Evolutionary conservation across 2,888 invertebrate species (phyloP), one percentile per base, ranked within the genome.

Genomic region (Rhingia rostrata): DNA sequence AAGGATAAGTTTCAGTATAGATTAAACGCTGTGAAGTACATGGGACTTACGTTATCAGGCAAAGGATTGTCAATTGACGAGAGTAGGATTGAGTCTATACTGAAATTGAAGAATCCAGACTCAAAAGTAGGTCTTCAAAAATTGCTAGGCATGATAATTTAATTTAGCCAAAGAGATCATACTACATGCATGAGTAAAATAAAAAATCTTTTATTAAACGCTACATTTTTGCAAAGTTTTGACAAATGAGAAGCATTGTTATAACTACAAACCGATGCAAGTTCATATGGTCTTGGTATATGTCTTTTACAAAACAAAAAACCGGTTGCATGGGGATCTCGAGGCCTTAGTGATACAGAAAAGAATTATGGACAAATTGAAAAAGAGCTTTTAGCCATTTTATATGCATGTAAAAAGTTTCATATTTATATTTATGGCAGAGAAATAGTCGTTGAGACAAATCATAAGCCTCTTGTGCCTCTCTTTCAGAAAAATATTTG

Each of bases 121-220:
- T n/a, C n/a, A n/a, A n/a, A n/a, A n/a, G n/a, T n/a, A n/a, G n/a
- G n/a, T n/a, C n/a, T n/a, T n/a, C n/a, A n/a, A 39, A 58, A 49
- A 43, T 39, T 81, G 9, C 32, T 54, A 32, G 54, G 78, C 35
- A 74, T 81, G 56, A 66, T 69, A 14, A 87, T 82, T 58, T 87
- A 86, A 86, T 72, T 47, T 86, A 30, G 70, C 78, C 35, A 64
- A 69, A 9, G 33, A 78, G 12, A 66, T 74, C n/a, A n/a, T n/a
- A n/a, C n/a, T n/a, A n/a, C n/a, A n/a, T n/a, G n/a, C n/a, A n/a
- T n/a, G n/a, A n/a, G n/a, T n/a, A n/a, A n/a, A n/a, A n/a, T n/a
- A n/a, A n/a, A n/a, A n/a, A n/a, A n/a, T n/a, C n/a, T n/a, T n/a
- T n/a, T n/a, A n/a, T n/a, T n/a, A n/a, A n/a, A n/a, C n/a, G n/a